phyloP scores from a whole-genome alignment of 2,797 vertebrate species.

The Pantherophis alleghaniensis region DNA sequence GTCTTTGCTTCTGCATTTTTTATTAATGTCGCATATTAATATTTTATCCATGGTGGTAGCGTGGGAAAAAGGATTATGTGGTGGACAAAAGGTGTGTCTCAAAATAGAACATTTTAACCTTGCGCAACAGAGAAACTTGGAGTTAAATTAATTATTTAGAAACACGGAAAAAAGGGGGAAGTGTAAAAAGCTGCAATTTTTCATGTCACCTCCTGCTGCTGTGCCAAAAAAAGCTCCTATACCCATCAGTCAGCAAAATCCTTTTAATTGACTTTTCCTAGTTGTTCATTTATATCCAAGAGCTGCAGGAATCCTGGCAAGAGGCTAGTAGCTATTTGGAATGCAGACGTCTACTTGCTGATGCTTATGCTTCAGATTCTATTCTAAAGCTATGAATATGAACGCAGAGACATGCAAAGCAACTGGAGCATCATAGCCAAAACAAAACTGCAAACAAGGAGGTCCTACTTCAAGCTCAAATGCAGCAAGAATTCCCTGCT shows the following conservation, averaged over 20 bases:
- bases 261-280: constrained; percentile 17
- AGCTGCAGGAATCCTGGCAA: not conserved
- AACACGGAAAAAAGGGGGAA: not conserved
- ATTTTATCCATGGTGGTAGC: not conserved
- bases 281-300: not conserved
- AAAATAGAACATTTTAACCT: constrained; percentile 23
- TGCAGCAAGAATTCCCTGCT: not conserved
- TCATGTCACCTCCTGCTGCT: not conserved
- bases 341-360: not conserved
- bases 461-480: not conserved
- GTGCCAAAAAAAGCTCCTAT: not conserved
- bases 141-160: constrained; percentile 38
- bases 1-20: constrained; percentile 20
- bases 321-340: not conserved
- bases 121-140: not conserved
- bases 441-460: not conserved
- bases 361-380: not conserved
- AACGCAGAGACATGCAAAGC: not conserved
- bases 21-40: not conserved
- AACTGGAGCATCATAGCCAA: not conserved
- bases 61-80: not conserved
- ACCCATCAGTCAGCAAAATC: constrained; percentile 4
- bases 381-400: not conserved
- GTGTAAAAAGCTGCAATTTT: not conserved
- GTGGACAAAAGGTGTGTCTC: constrained; percentile 12